These are phyloP conservation scores for Apamea sordens DNA, from an alignment of 2,888 invertebrate species.

Conservation along the genomic window DNA sequence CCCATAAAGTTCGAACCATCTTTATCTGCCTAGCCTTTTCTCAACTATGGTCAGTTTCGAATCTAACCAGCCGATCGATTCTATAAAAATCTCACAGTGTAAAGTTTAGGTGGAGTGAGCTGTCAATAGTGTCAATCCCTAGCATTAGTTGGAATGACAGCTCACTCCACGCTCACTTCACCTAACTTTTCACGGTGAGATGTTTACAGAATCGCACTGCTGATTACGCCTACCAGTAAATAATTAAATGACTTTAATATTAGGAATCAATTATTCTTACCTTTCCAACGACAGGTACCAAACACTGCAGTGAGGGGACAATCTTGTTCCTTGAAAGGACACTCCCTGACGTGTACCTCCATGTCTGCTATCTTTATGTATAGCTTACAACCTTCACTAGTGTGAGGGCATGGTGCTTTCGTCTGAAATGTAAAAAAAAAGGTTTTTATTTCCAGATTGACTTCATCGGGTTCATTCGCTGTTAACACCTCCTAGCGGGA, in stretches of 20 bases:
- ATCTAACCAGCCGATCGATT: too few relatives aligned
- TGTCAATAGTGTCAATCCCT: too few relatives aligned
- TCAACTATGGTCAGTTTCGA: not conserved
- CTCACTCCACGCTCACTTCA: too few relatives aligned
- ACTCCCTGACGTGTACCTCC: constrained; percentile 76
- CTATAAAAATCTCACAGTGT: too few relatives aligned
- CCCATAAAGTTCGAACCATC: not conserved
- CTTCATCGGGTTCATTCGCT: not conserved
- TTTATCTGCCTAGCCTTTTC: not conserved
- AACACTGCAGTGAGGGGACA: constrained; percentile 74
- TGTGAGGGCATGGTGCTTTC: constrained; percentile 72
- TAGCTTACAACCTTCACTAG: constrained; percentile 75
- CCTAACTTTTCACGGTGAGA: too few relatives aligned
- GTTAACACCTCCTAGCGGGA: too few relatives aligned
- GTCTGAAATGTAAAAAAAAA: constrained; percentile 63
- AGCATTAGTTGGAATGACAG: too few relatives aligned
- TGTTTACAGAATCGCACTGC: too few relatives aligned
- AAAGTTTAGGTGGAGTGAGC: too few relatives aligned
- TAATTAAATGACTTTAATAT: not conserved
- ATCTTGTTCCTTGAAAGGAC: constrained; percentile 76
- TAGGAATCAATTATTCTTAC: constrained; percentile 60
- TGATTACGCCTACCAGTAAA: not conserved
- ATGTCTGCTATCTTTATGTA: constrained; percentile 71
- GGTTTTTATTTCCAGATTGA: not conserved
- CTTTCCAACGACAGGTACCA: constrained; percentile 77